A percentile compares a stretch with the other conserved stretches of the same genome.
Conservation (phyloP, 2,797 vertebrate species). For the Pampus argenteus region DNA sequence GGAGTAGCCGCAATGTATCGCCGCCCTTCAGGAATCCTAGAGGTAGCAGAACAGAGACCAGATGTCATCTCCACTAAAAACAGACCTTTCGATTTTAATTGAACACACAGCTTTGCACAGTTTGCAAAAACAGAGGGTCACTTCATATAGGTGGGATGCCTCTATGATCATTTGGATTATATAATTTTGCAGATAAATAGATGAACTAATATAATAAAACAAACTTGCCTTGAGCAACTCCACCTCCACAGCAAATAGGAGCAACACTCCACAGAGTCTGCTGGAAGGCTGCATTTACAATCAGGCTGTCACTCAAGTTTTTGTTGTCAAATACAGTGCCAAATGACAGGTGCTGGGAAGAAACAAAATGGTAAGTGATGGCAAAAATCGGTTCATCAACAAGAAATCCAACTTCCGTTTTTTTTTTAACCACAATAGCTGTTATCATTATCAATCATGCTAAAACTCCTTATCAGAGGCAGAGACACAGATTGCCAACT, state of each 20-base stretch:
- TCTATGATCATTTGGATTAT: background rate
- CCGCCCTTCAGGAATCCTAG: conserved; percentile 94
- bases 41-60: conserved; percentile 28
- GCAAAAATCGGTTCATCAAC: conserved; percentile 41
- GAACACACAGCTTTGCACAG: background rate
- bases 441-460: conserved; percentile 42
- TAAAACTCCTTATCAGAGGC: conserved; percentile 30
- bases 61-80: conserved; percentile 11
- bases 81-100: background rate
- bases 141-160: background rate
- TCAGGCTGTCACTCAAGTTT: conserved; percentile 82
- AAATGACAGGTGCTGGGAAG: conserved; percentile 90
- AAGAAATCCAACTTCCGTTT: conserved; percentile 40
- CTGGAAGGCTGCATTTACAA: conserved; percentile 94
- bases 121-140: background rate
- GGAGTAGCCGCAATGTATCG: conserved; percentile 91
- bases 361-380: conserved; percentile 33
- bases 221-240: conserved; percentile 90
- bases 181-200: conserved; percentile 1
- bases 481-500: background rate
- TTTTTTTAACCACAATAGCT: conserved; percentile 28
- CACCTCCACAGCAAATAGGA: conserved; percentile 92
- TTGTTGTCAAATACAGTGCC: conserved; percentile 75
- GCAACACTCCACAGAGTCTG: conserved; percentile 96
- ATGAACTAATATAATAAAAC: conserved; percentile 16